A percentile compares a stretch with the other conserved stretches of the same genome.
Evolutionary conservation across 1,140 invertebrate species (phyloP).

Genomic region (Drosophila serrata): DNA sequence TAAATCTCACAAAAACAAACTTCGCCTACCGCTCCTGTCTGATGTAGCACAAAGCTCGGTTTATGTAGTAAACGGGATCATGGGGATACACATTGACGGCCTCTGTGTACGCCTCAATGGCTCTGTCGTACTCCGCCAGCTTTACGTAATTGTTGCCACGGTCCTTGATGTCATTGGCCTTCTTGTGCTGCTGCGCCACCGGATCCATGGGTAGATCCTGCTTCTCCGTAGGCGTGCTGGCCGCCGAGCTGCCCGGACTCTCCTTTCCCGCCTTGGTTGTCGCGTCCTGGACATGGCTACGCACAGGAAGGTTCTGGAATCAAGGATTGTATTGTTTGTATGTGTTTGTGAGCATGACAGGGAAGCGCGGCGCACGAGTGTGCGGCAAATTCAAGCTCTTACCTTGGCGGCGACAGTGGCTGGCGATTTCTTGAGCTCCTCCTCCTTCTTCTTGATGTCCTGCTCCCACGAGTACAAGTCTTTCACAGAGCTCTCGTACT

Average conservation of each 20-base stretch:
- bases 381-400: constrained; percentile 35
- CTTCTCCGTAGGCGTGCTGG: constrained; percentile 71
- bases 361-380: constrained; percentile 1
- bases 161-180: constrained; percentile 86
- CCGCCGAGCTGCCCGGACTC: constrained; percentile 37
- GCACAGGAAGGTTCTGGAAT: constrained; percentile 56
- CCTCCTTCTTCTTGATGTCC: constrained; percentile 93
- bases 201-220: constrained; percentile 60
- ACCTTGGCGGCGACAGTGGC: constrained; percentile 46
- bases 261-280: not conserved
- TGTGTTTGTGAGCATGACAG: not conserved
- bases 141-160: constrained; percentile 95
- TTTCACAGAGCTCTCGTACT: constrained; percentile 90
- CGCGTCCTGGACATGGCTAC: constrained; percentile 54
- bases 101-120: constrained; percentile 92
- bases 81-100: constrained; percentile 91
- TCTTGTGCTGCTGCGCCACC: constrained; percentile 79
- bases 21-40: constrained; percentile 91
- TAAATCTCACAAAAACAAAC: not conserved
- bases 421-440: constrained; percentile 77
- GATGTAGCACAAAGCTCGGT: constrained; percentile 94
- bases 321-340: not conserved
- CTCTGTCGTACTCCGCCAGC: constrained; percentile 91
- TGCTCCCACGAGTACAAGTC: constrained; percentile 94
- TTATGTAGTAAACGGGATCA: constrained; percentile 94